Evolutionary conservation across 1,140 invertebrate genomes (phyloP), one percentile per base, ranked within the genome.

Genomic region (Akabosia matsudoensis): DNA sequence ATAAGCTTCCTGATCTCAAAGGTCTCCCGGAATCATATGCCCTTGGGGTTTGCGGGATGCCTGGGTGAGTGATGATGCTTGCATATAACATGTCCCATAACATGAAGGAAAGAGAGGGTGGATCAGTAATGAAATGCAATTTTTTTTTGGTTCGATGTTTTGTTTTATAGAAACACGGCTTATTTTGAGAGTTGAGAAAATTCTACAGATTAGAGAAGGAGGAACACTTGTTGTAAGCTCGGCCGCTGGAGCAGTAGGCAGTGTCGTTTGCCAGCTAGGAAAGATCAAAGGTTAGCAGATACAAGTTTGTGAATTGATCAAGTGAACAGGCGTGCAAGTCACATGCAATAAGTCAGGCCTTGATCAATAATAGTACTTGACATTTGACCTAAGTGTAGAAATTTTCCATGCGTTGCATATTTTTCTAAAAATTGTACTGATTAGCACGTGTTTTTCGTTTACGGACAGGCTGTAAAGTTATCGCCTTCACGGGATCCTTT

Each of bases 401-500:
- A n/a, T n/a, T n/a, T n/a, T n/a, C n/a, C n/a, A n/a, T n/a, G n/a
- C n/a, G n/a, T n/a, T n/a, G n/a, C n/a, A n/a, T n/a, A n/a, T n/a
- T n/a, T n/a, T n/a, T n/a, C n/a, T n/a, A n/a, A n/a, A n/a, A n/a
- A n/a, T n/a, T n/a, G n/a, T n/a, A n/a, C n/a, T n/a, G n/a, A n/a
- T n/a, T n/a, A n/a, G n/a, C n/a, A n/a, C 7, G 37, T 45, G 18
- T 45, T 45, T 45, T 45, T 45, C 7, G 7, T 45, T 45, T 45
- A 7, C 24, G 4, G 4, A 56, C 78, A 87, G 90, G 90, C 26
- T 89, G 90, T 61, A 87, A 84, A 76, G 91, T 92, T 0, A 89
- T 93, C 79, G 92, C 90, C 3, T 90, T 91, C 81, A 88, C 90
- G 74, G 91, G 91, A 14, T 86, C 87, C 16, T 89, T 91, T 74